A percentile compares a stretch with the other conserved stretches of the same genome.
Evolutionary conservation across 2,113 vertebrate genomes (phyloP).

Genomic region (Piaya cayana): DNA sequence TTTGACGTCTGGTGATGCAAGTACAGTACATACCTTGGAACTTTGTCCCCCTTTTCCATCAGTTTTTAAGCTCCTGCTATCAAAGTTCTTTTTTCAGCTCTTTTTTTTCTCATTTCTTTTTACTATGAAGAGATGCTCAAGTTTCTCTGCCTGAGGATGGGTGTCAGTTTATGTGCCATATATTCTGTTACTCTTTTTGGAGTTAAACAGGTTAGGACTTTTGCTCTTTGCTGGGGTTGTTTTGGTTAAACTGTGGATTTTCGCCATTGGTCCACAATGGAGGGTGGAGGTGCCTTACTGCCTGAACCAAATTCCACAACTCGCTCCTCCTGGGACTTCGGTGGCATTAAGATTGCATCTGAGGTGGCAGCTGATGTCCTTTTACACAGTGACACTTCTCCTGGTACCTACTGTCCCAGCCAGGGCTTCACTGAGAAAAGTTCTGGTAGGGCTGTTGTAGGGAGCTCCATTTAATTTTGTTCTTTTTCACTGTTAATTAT

Average conservation of each 20-base stretch:
- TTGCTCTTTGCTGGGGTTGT: not conserved
- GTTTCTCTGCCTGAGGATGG: not conserved
- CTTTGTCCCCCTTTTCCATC: not conserved
- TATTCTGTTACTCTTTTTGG: not conserved
- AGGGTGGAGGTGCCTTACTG: not conserved
- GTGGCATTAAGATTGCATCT: fast-evolving
- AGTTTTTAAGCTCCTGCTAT: not conserved
- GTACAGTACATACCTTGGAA: fast-evolving
- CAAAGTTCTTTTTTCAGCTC: not conserved
- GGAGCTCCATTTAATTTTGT: not conserved
- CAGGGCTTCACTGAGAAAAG: not conserved
- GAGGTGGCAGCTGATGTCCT: not conserved
- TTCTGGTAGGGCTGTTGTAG: not conserved
- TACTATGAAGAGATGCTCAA: not conserved
- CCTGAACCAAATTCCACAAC: fast-evolving
- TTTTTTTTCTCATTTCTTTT: not conserved
- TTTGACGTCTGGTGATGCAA: not conserved
- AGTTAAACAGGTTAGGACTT: not conserved
- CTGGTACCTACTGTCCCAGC: not conserved
- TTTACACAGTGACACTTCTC: not conserved
- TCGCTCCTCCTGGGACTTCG: fast-evolving
- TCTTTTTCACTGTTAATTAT: not conserved
- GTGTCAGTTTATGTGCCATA: not conserved
- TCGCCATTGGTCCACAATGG: fast-evolving
- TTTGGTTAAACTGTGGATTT: not conserved